Conservation (phyloP, 2,113 vertebrate species). For the Petaurus breviceps region DNA sequence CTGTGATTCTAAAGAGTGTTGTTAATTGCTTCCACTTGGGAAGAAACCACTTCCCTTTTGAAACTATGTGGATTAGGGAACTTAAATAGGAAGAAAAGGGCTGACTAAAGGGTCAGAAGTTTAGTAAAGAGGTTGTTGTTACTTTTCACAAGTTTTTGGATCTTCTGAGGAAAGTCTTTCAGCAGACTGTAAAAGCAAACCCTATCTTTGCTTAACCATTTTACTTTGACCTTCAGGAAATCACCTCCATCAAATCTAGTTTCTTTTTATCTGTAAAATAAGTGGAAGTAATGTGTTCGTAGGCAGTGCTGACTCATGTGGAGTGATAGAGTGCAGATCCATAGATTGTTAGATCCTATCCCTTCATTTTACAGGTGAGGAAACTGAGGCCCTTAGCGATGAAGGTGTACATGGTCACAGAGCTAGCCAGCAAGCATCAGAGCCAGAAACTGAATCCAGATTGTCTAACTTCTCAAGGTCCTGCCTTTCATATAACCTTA, state of each 20-base stretch:
- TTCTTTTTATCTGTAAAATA: slow-evolving; percentile 8
- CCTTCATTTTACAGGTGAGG: neutral
- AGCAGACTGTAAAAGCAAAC: neutral
- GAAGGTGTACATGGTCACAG: neutral
- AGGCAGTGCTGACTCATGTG: neutral
- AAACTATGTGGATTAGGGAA: neutral
- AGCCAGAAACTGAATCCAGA: neutral
- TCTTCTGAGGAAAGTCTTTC: neutral
- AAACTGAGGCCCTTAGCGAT: neutral
- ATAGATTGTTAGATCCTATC: too few species aligned
- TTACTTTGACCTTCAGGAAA: neutral
- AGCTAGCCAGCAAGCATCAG: neutral
- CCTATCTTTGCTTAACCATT: neutral
- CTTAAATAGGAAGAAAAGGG: neutral
- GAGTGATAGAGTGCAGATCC: neutral
- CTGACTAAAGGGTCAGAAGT: neutral
- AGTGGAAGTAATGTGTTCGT: neutral
- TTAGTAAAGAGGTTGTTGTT: neutral
- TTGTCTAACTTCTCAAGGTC: neutral
- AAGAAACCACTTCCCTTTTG: neutral
- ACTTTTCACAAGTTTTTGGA: neutral
- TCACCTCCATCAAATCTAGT: neutral
- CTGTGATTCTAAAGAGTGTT: neutral
- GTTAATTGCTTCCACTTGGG: neutral
- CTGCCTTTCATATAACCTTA: neutral